Evolutionary conservation across 2,113 vertebrate species (phyloP).

Genomic region (Triplophysa rosa): DNA sequence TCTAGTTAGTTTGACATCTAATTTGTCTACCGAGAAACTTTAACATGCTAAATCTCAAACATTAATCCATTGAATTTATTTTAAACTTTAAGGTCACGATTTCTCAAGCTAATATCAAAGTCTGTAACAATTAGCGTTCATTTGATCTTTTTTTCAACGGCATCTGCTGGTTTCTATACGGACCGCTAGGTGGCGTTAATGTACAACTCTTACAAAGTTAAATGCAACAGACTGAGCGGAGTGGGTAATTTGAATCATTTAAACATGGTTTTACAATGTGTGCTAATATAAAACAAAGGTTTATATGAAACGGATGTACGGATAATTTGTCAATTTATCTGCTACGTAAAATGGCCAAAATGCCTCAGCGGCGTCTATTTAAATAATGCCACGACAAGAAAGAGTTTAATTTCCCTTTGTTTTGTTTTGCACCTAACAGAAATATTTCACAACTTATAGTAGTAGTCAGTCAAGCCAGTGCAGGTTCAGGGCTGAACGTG

Average conservation of each 20-base stretch:
- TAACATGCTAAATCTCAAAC: too few relatives aligned
- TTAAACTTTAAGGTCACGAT: too few relatives aligned
- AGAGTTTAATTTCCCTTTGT: neutral
- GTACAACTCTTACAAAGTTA: neutral
- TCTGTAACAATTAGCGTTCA: too few relatives aligned
- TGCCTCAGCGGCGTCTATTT: neutral
- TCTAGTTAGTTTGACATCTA: too few relatives aligned
- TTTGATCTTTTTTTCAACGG: too few relatives aligned
- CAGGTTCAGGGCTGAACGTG: neutral
- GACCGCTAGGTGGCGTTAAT: slow-evolving; percentile 26
- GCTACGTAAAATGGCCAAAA: neutral
- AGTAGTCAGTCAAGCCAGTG: too few relatives aligned
- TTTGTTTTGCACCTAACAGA: too few relatives aligned
- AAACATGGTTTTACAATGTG: neutral
- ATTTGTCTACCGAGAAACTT: too few relatives aligned
- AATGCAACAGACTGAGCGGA: too few relatives aligned
- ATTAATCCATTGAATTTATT: too few relatives aligned
- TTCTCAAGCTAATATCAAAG: too few relatives aligned
- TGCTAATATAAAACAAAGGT: neutral
- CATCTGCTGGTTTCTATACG: neutral
- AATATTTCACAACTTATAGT: neutral
- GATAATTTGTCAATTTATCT: neutral
- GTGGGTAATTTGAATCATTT: neutral
- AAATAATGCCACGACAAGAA: neutral
- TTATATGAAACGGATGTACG: neutral